phyloP scores from a whole-genome alignment of 2,888 invertebrate genomes.

The Drosophila neonasuta region DNA sequence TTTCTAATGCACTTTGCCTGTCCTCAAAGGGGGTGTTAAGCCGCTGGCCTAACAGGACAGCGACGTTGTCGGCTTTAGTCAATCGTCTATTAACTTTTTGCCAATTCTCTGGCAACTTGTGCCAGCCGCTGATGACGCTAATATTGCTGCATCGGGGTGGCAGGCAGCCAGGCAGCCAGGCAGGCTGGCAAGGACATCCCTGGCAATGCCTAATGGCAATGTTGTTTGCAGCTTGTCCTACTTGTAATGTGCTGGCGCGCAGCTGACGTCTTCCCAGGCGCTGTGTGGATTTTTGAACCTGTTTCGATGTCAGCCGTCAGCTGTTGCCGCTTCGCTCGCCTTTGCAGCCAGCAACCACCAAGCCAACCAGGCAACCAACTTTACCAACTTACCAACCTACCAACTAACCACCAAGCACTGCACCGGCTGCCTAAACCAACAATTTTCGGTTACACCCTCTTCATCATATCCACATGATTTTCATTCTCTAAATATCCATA shows the following conservation, averaged over 20 bases:
- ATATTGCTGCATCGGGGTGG: slow-evolving; percentile 49
- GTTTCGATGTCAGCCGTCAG: slow-evolving; percentile 58
- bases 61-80: slow-evolving; percentile 72
- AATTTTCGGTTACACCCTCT: slow-evolving; percentile 76
- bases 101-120: slow-evolving; percentile 42
- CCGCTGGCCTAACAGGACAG: slow-evolving; percentile 46
- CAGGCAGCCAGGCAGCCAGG: slow-evolving; percentile 10
- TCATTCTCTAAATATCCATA: neutral
- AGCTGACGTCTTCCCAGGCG: slow-evolving; percentile 71
- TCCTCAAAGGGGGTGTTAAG: slow-evolving; percentile 71
- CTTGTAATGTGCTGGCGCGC: slow-evolving; percentile 77
- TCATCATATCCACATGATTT: neutral
- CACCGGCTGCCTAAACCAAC: slow-evolving; percentile 78
- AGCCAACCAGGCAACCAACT: slow-evolving; percentile 47
- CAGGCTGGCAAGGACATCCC: slow-evolving; percentile 10
- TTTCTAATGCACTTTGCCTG: slow-evolving; percentile 73
- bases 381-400: slow-evolving; percentile 22
- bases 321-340: slow-evolving; percentile 48
- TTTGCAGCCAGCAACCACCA: slow-evolving; percentile 54
- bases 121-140: slow-evolving; percentile 64
- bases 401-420: slow-evolving; percentile 70
- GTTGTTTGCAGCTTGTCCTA: slow-evolving; percentile 77
- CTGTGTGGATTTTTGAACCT: slow-evolving; percentile 70
- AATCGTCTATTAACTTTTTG: slow-evolving; percentile 81
- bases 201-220: slow-evolving; percentile 64